Evolutionary conservation across 2,113 vertebrate genomes (phyloP).

Genomic region (Tiliqua scincoides): DNA sequence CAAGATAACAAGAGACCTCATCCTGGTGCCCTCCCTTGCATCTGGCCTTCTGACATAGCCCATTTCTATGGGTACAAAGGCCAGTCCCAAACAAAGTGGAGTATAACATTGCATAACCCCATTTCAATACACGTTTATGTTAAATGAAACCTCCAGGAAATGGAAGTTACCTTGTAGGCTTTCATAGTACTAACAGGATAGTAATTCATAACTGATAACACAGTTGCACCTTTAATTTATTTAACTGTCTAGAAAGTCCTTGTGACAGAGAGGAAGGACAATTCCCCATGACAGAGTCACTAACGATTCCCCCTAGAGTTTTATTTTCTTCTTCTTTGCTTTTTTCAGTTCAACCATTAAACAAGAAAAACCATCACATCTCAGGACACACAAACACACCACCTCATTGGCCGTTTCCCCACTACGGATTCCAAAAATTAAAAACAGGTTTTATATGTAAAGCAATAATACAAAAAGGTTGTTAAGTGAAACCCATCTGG

Average conservation of each 20-base stretch:
- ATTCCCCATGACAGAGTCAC: constrained; percentile 15
- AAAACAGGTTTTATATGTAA: neutral
- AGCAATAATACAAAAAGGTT: neutral
- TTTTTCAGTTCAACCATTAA: constrained; percentile 6
- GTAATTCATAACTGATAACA: constrained; percentile 27
- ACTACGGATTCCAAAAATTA: constrained; percentile 31
- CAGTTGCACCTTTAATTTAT: constrained; percentile 34
- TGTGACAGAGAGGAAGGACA: constrained; percentile 31
- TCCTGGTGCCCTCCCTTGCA: too few relatives aligned
- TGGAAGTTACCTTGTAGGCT: constrained; percentile 42
- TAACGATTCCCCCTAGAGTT: constrained; percentile 22
- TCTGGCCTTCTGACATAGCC: too few relatives aligned
- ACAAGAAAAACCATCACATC: neutral
- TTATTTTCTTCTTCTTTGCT: neutral
- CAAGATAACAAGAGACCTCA: too few relatives aligned
- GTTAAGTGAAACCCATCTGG: neutral
- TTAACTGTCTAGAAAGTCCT: constrained; percentile 39
- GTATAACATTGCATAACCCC: neutral
- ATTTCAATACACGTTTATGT: neutral
- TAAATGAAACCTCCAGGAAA: neutral
- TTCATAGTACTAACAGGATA: constrained; percentile 47
- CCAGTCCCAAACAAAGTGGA: constrained; percentile 15
- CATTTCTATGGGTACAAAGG: neutral
- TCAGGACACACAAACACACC: constrained; percentile 9
- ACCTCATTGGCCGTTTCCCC: constrained; percentile 8